phyloP scores from a whole-genome alignment of 2,888 invertebrate species.

The Nomada fabriciana region DNA sequence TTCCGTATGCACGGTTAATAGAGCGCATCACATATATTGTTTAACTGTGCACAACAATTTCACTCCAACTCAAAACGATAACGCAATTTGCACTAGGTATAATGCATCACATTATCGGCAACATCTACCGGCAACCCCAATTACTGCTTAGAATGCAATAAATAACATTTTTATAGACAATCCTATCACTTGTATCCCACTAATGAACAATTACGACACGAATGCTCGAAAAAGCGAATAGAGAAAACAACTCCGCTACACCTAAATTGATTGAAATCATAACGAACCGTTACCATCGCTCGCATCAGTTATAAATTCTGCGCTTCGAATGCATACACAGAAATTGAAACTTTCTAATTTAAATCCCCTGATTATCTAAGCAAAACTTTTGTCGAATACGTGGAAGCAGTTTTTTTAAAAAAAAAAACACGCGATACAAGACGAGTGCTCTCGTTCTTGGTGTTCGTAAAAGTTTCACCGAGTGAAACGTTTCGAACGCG shows the following conservation, averaged over 20 bases:
- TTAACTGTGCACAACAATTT: background rate
- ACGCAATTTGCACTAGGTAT: background rate
- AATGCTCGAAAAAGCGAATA: no score
- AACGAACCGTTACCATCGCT: no score
- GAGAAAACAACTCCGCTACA: no score
- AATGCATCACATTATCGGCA: background rate
- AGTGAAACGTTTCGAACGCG: conserved; percentile 61
- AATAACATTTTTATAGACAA: no score
- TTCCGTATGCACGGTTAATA: background rate
- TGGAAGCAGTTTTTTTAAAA: background rate
- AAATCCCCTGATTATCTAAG: background rate
- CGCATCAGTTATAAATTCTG: background rate
- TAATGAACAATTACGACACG: no score
- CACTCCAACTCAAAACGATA: background rate
- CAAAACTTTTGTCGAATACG: background rate
- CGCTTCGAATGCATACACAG: background rate
- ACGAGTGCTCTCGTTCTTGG: conserved; percentile 29
- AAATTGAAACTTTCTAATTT: conserved; percentile 9
- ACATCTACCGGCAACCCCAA: no score
- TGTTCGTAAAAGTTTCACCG: conserved; percentile 69
- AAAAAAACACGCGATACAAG: background rate
- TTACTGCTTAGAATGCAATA: no score
- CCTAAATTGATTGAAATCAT: no score
- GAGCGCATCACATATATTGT: background rate
- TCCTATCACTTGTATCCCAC: no score